Evolutionary conservation across 2,888 invertebrate genomes (phyloP), one percentile per base, ranked within the genome.

Genomic region (Pseudoips prasinana): DNA sequence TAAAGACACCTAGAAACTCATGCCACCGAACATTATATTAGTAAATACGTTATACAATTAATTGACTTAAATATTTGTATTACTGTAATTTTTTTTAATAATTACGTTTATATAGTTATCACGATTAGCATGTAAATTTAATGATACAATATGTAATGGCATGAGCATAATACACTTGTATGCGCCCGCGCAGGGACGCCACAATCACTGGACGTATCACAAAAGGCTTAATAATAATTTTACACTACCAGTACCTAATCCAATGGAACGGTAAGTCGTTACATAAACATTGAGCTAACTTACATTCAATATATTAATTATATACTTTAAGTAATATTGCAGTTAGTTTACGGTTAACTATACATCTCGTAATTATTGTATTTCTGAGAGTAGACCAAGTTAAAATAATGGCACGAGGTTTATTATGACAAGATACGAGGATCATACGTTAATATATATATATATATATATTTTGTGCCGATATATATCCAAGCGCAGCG

Each of bases 271-370:
- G 86, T 81, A 78, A 73, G 52, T 75, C 77, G 79, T 82, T 75
- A 82, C 78, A 83, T 73, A 63, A 71, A 85, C 75, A 85, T 88
- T 88, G 88, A 88, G 88, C 88, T 88, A 86, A 76, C 85, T 88
- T 87, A 87, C 74, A 75, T 70, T 73, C 74, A 79, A 84, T 84
- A 84, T 81, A 85, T 85, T 82, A 80, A 72, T 73, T 67, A 73
- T 67, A 73, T 64, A 73, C 66, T 72, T 86, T 86, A 87, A 82
- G 85, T 86, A 84, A 77, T 86, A 87, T 87, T 85, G 85, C 84
- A 84, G 86, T 87, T 85, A 86, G 74, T 80, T 74, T 57, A 78
- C 64, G 70, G 78, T 80, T 81, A 80, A 81, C 79, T 81, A 73
- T 64, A 69, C 72, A 74, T 72, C 60, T 62, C 64, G 56, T 64